Evolutionary conservation across 2,888 invertebrate genomes (phyloP).

Genomic region (Hydrotaea diabolus): DNA sequence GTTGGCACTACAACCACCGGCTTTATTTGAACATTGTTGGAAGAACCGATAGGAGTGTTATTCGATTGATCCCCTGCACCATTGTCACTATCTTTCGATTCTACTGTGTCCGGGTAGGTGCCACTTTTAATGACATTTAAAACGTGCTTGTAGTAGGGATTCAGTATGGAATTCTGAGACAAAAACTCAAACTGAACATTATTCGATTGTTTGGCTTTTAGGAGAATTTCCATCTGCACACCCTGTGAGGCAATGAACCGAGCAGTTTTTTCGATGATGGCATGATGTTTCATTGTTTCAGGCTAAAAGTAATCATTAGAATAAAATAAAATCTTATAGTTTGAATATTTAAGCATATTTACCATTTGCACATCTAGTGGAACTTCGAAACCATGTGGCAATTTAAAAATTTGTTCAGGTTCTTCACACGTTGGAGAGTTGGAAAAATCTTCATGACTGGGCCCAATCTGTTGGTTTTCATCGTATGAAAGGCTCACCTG

Average conservation of each 20-base stretch:
- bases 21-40: constrained; percentile 48
- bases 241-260: constrained; percentile 94
- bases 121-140: constrained; percentile 86
- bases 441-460: constrained; percentile 75
- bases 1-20: constrained; percentile 82
- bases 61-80: constrained; percentile 30
- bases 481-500: constrained; percentile 91
- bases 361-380: constrained; percentile 89
- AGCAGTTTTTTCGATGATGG: constrained; percentile 97
- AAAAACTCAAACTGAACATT: constrained; percentile 97
- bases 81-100: constrained; percentile 38
- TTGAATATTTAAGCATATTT: constrained; percentile 74
- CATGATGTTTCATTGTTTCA: constrained; percentile 91
- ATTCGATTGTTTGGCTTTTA: constrained; percentile 97
- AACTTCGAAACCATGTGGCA: constrained; percentile 87
- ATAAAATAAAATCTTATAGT: not conserved
- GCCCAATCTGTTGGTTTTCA: constrained; percentile 80
- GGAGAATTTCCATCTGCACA: constrained; percentile 98
- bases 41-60: not conserved
- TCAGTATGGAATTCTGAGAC: constrained; percentile 90
- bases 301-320: constrained; percentile 84
- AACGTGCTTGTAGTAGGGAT: constrained; percentile 94
- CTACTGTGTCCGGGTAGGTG: constrained; percentile 81
- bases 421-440: constrained; percentile 84
- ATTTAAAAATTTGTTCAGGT: constrained; percentile 88